These are phyloP conservation scores for Zapornia atra DNA, from an alignment of 2,113 vertebrate genomes.

Conservation along the genomic window DNA sequence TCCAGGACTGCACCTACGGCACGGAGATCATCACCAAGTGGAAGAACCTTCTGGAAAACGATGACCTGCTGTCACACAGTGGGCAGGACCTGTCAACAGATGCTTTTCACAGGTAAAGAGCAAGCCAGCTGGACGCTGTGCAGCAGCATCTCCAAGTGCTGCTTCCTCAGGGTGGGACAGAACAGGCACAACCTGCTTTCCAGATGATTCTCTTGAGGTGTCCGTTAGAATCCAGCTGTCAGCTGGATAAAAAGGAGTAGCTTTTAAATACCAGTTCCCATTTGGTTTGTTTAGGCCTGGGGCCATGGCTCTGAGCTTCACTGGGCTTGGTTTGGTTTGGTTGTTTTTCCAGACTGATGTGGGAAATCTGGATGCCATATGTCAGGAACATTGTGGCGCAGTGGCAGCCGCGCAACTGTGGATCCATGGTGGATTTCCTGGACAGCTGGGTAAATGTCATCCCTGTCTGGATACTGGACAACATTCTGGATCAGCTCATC, in stretches of 20 bases:
- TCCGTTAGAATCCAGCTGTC: not conserved
- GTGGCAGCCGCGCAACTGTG: slow-evolving; percentile 93
- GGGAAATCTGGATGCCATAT: slow-evolving; percentile 95
- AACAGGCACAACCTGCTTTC: not conserved
- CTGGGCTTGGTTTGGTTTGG: not conserved
- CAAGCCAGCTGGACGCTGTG: not conserved
- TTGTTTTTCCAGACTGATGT: slow-evolving; percentile 81
- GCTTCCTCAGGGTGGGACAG: not conserved
- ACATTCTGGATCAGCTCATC: slow-evolving; percentile 93
- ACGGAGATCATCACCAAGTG: slow-evolving; percentile 90
- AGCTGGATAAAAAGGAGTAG: not conserved
- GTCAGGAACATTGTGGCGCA: slow-evolving; percentile 83
- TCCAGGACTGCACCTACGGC: slow-evolving; percentile 87
- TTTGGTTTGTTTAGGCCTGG: not conserved
- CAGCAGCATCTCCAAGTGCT: not conserved
- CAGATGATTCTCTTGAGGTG: not conserved
- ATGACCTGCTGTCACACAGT: slow-evolving; percentile 84
- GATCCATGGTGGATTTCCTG: slow-evolving; percentile 93
- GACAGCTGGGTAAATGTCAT: slow-evolving; percentile 90
- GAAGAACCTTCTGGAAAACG: slow-evolving; percentile 91
- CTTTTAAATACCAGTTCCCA: not conserved
- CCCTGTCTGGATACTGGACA: slow-evolving; percentile 91
- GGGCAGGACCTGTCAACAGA: slow-evolving; percentile 89
- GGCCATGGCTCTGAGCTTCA: not conserved
- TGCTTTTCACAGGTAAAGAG: slow-evolving; percentile 89